Percentiles rank a stretch among this genome's conserved stretches.
These are phyloP conservation scores for Nycticebus coucang DNA, from an alignment of 2,113 vertebrate species.

Conservation along the genomic window DNA sequence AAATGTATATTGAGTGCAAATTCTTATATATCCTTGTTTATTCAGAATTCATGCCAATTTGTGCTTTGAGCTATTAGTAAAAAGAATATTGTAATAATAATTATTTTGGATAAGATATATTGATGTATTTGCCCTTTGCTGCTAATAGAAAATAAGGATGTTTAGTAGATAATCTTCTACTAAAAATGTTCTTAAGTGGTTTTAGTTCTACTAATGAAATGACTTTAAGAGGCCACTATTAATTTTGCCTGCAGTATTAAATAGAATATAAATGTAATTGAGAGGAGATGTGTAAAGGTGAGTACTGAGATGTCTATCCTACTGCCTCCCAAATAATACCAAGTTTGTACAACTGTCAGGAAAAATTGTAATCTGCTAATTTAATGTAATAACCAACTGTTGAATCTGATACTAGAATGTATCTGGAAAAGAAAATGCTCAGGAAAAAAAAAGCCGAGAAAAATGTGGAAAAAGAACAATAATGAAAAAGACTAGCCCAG, in stretches of 20 bases:
- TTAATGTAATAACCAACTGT: background rate
- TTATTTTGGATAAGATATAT: background rate
- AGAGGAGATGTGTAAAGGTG: background rate
- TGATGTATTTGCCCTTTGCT: background rate
- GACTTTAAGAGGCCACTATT: background rate
- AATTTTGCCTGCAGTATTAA: background rate
- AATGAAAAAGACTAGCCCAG: background rate
- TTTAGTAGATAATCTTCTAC: slow-evolving; percentile 1
- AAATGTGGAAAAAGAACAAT: background rate
- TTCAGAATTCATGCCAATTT: background rate
- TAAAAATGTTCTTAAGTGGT: background rate
- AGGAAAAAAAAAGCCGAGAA: background rate
- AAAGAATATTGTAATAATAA: background rate
- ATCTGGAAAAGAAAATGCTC: background rate
- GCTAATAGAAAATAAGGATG: background rate
- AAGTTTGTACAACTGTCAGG: background rate
- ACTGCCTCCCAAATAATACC: background rate
- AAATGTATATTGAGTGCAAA: background rate
- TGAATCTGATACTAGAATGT: background rate
- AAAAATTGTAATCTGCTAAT: background rate
- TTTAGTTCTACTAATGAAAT: slow-evolving; percentile 28
- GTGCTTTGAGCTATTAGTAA: background rate
- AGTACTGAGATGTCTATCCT: background rate
- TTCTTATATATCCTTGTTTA: background rate
- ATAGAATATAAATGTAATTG: background rate